A percentile compares a stretch with the other conserved stretches of the same genome.
phyloP scores from a whole-genome alignment of 2,113 vertebrate species.

The Arizona elegans region DNA sequence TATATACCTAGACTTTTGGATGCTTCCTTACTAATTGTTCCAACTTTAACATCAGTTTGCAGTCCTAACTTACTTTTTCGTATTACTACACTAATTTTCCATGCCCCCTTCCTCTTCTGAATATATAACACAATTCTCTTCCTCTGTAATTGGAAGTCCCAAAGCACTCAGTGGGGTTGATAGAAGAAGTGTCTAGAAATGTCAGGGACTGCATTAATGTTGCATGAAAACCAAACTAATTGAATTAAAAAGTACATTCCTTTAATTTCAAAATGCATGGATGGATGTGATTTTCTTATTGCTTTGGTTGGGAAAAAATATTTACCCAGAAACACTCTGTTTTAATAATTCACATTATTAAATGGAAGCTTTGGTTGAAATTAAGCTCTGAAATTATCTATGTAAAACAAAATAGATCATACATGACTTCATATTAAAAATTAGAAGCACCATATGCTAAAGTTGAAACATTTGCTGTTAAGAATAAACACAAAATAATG shows the following conservation, averaged over 20 bases:
- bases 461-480: not conserved
- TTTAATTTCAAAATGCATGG: not conserved
- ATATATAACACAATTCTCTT: not conserved
- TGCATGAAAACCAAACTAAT: not conserved
- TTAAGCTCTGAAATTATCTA: not conserved
- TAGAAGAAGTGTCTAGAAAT: not conserved
- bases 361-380: not conserved
- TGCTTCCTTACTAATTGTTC: not conserved
- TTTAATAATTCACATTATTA: not conserved
- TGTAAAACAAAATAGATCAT: not conserved
- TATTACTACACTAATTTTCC: not conserved
- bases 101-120: not conserved
- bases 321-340: not conserved
- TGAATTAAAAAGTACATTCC: not conserved
- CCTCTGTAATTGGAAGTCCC: not conserved
- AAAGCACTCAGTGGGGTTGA: not conserved
- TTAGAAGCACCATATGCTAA: not conserved
- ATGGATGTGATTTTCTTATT: not conserved
- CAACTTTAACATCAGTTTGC: not conserved
- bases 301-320: not conserved
- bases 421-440: not conserved
- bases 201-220: not conserved
- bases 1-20: not conserved
- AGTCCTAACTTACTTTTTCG: not conserved
- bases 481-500: not conserved